Percentiles rank a stretch among this genome's conserved stretches.
These are phyloP conservation scores for Macrotus californicus DNA, from an alignment of 2,113 vertebrate genomes.

Conservation along the genomic window DNA sequence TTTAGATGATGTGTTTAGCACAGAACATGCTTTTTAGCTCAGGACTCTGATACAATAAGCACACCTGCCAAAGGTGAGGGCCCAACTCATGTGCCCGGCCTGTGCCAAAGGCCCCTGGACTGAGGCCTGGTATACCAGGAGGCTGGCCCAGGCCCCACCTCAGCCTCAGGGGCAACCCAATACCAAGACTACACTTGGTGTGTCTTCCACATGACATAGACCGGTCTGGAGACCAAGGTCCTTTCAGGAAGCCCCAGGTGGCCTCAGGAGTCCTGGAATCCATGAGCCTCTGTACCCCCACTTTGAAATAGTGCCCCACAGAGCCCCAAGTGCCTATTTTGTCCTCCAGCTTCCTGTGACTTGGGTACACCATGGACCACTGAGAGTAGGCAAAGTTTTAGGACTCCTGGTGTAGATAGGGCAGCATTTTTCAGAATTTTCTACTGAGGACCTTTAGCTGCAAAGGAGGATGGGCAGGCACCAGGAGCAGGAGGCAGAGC, in stretches of 20 bases:
- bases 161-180: not conserved
- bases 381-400: not conserved
- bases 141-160: not conserved
- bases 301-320: not conserved
- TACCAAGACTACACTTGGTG: not conserved
- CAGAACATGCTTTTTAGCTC: not conserved
- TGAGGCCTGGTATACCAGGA: not conserved
- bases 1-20: not conserved
- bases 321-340: not conserved
- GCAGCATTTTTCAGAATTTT: not conserved
- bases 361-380: not conserved
- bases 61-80: not conserved
- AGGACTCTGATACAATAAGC: not conserved
- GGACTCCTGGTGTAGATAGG: not conserved
- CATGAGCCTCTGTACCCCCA: not conserved
- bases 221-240: not conserved
- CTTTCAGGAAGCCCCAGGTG: not conserved
- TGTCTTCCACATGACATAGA: not conserved
- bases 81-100: not conserved
- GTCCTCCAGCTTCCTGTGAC: not conserved
- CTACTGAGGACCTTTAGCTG: not conserved
- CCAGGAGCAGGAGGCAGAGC: not conserved
- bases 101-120: fast-evolving
- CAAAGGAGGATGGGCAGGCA: not conserved
- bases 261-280: not conserved